Evolutionary conservation across 2,113 vertebrate genomes (phyloP).

Genomic region (Crotalus viridis): DNA sequence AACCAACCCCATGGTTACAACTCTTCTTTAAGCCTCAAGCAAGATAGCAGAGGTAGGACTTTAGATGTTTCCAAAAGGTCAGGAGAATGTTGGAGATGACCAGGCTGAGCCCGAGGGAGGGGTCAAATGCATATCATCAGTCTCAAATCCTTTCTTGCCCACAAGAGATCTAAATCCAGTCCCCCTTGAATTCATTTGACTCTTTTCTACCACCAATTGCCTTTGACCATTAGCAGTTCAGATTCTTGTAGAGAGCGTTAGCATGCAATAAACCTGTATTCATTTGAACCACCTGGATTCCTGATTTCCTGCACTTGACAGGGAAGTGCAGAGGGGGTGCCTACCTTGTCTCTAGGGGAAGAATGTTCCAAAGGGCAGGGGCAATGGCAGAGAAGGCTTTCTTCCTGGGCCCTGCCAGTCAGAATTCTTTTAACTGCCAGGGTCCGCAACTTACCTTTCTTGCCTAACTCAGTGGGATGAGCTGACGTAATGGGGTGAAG

Average conservation of each 20-base stretch:
- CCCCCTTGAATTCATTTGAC: background rate
- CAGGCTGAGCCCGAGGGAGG: background rate
- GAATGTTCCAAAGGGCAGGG: too few relatives aligned
- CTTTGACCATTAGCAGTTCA: background rate
- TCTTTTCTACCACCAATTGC: background rate
- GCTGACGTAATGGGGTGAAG: too few relatives aligned
- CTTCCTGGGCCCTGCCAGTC: too few relatives aligned
- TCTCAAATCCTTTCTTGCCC: background rate
- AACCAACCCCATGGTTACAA: background rate
- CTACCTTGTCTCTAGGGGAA: too few relatives aligned
- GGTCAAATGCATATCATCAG: background rate
- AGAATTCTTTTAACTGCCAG: too few relatives aligned
- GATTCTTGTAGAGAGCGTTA: background rate
- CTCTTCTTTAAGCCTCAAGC: background rate
- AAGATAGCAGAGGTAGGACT: background rate
- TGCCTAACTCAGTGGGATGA: too few relatives aligned
- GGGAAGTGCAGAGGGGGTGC: too few relatives aligned
- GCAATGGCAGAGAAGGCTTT: too few relatives aligned
- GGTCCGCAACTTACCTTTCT: too few relatives aligned
- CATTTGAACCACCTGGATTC: too few relatives aligned
- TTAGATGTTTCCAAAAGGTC: too few relatives aligned
- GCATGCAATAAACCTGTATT: background rate
- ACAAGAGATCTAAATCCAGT: background rate
- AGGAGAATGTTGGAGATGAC: background rate
- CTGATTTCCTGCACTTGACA: too few relatives aligned